phyloP scores from a whole-genome alignment of 2,888 invertebrate genomes.

The Agonopterix alstromeriana region DNA sequence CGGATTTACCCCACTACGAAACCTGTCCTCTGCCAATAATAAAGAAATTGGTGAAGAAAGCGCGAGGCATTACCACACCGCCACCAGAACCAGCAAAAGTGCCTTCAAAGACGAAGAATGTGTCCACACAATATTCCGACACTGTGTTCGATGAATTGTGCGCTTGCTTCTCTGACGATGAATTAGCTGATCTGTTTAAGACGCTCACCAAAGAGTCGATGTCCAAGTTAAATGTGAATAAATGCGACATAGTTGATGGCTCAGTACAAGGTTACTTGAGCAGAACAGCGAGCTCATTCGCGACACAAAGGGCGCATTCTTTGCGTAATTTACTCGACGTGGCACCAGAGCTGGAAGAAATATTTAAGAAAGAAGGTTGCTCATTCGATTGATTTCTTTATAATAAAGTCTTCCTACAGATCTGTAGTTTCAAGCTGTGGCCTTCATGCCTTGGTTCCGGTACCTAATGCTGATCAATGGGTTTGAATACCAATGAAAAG shows the following conservation, averaged over 20 bases:
- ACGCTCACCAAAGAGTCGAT: conserved; percentile 15
- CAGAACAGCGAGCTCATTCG: conserved; percentile 28
- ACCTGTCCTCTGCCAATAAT: conserved; percentile 34
- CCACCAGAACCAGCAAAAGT: conserved; percentile 14
- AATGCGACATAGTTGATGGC: conserved; percentile 21
- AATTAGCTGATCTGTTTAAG: conserved; percentile 26
- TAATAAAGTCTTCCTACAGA: too few species aligned
- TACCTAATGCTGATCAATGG: too few species aligned
- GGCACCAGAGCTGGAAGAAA: conserved; percentile 39
- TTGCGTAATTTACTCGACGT: conserved; percentile 33
- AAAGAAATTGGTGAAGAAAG: conserved; percentile 36
- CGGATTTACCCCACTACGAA: conserved; percentile 48
- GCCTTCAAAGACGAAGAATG: conserved; percentile 33
- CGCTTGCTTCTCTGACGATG: conserved; percentile 47
- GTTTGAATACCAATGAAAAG: too few species aligned
- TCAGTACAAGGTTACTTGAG: conserved; percentile 24
- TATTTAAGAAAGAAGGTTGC: conserved; percentile 44
- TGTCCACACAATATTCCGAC: conserved; percentile 43
- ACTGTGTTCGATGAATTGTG: conserved; percentile 43
- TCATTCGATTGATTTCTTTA: neutral
- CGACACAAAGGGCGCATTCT: conserved; percentile 33
- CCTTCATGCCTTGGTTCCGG: too few species aligned
- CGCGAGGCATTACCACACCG: conserved; percentile 22
- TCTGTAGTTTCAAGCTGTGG: too few species aligned
- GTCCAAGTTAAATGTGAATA: conserved; percentile 9